Percentiles rank a stretch among this genome's conserved stretches.
phyloP scores from a whole-genome alignment of 2,888 invertebrate genomes.

The Macaria liturata region DNA sequence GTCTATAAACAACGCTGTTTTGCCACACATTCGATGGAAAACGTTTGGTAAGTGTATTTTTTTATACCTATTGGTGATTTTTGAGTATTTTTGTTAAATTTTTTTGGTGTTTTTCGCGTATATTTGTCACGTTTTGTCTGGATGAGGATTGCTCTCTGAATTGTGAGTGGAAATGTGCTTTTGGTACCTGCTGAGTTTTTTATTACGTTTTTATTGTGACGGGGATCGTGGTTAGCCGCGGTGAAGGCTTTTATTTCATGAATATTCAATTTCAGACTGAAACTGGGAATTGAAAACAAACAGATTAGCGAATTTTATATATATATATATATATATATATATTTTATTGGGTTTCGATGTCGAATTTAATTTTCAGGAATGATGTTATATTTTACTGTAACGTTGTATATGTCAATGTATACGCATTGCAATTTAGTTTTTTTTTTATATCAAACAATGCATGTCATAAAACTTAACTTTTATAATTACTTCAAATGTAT shows the following conservation, averaged over 20 bases:
- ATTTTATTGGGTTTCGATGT: too few relatives aligned
- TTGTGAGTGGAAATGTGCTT: constrained; percentile 9
- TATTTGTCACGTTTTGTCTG: constrained; percentile 19
- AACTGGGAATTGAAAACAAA: background rate
- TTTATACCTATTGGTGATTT: background rate
- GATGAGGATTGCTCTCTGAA: constrained; percentile 5
- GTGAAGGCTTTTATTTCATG: constrained; percentile 2
- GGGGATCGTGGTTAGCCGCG: constrained; percentile 1
- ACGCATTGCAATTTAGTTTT: too few relatives aligned
- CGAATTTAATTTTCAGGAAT: too few relatives aligned
- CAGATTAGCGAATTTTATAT: background rate
- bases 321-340: too few relatives aligned
- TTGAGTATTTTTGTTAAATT: background rate
- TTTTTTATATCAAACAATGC: too few relatives aligned
- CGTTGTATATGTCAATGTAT: too few relatives aligned
- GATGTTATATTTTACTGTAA: too few relatives aligned
- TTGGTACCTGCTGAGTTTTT: background rate
- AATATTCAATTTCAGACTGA: constrained; percentile 8
- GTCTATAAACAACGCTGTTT: constrained; percentile 27
- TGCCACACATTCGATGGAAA: constrained; percentile 4
- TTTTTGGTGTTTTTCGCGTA: background rate
- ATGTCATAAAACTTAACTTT: too few relatives aligned
- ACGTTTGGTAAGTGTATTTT: constrained; percentile 25
- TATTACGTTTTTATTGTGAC: constrained; percentile 16
- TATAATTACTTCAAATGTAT: too few relatives aligned